Conservation (phyloP, 2,888 invertebrate species). For the Teleiodes luculella region DNA sequence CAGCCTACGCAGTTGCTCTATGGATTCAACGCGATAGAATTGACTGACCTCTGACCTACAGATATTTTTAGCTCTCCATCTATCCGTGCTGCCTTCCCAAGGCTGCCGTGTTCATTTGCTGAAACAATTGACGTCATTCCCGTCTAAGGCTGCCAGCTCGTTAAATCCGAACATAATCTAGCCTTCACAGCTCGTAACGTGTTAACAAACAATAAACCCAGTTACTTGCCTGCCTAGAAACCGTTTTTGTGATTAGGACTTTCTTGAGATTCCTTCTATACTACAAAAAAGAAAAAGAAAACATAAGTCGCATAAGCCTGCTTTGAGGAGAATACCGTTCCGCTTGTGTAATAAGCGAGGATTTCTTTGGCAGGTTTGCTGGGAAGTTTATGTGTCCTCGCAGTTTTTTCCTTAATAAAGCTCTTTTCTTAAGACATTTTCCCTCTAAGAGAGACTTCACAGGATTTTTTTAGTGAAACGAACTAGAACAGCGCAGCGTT, state of each 20-base stretch:
- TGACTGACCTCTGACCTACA: conserved; percentile 63
- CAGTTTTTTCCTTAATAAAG: conserved; percentile 17
- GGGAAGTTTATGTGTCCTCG: conserved; percentile 38
- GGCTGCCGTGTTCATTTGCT: conserved; percentile 65
- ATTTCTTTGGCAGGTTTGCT: conserved; percentile 41
- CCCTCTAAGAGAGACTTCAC: conserved; percentile 34
- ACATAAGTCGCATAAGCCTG: conserved; percentile 22
- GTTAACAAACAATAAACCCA: conserved; percentile 13
- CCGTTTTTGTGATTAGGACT: conserved; percentile 9
- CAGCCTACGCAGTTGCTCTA: conserved; percentile 19
- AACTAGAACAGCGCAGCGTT: too few relatives aligned
- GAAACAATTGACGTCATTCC: conserved; percentile 73
- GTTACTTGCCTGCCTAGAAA: too few relatives aligned
- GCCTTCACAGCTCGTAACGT: conserved; percentile 31
- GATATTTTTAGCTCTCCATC: conserved; percentile 65
- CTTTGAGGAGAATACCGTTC: conserved; percentile 10
- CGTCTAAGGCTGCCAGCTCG: conserved; percentile 53
- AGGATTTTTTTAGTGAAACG: too few relatives aligned
- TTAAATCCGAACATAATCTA: conserved; percentile 57
- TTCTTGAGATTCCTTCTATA: conserved; percentile 10
- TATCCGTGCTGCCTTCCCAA: conserved; percentile 50
- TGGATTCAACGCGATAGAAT: conserved; percentile 29
- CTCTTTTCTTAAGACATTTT: conserved; percentile 35
- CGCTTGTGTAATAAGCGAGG: conserved; percentile 34
- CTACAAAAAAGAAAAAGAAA: conserved; percentile 19